Evolutionary conservation across 2,888 invertebrate species (phyloP).

Genomic region (Euzophera pinguis): DNA sequence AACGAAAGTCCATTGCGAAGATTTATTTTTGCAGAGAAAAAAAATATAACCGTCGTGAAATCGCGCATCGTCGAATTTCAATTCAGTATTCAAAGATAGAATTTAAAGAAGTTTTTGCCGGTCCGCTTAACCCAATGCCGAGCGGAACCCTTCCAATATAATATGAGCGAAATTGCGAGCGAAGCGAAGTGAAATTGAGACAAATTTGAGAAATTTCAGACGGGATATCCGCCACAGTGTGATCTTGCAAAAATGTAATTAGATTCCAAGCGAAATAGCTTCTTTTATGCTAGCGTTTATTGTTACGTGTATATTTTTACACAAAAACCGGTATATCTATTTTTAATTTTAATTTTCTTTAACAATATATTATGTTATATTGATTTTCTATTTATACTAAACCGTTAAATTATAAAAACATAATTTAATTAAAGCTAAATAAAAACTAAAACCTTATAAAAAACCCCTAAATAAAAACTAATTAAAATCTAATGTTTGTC

Average conservation of each 20-base stretch:
- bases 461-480: too few relatives aligned
- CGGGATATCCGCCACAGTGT: constrained; percentile 53
- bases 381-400: too few relatives aligned
- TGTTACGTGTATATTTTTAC: too few relatives aligned
- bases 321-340: too few relatives aligned
- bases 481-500: too few relatives aligned
- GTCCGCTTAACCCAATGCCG: constrained; percentile 23
- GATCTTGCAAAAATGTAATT: constrained; percentile 40
- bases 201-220: constrained; percentile 56
- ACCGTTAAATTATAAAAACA: too few relatives aligned
- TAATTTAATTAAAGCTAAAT: too few relatives aligned
- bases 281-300: neutral
- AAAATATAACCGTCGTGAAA: neutral
- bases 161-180: constrained; percentile 52
- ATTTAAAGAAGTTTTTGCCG: constrained; percentile 21
- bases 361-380: too few relatives aligned
- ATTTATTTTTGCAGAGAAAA: neutral
- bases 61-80: constrained; percentile 12
- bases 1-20: too few relatives aligned
- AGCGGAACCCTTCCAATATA: constrained; percentile 34
- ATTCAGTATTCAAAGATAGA: constrained; percentile 18
- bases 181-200: constrained; percentile 49
- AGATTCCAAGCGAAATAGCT: constrained; percentile 26
- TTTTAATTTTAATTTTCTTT: too few relatives aligned
- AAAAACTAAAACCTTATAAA: too few relatives aligned